Base-by-base conservation (phyloP, 2,797 vertebrate species). In the Danio aesculapii region DNA sequence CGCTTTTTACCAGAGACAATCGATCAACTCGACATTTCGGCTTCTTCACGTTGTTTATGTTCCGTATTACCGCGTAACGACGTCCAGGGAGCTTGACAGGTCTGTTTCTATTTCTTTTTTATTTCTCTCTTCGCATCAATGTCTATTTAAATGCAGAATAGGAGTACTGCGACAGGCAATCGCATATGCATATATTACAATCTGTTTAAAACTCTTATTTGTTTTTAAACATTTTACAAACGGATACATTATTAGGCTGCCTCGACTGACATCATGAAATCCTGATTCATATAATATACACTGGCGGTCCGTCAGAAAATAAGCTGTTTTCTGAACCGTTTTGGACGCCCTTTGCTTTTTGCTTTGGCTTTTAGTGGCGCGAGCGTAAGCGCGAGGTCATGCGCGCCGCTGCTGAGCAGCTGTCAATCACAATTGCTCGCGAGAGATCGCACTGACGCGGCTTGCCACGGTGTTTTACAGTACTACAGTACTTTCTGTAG, bases 281-380 rank as follows among this genome's bases (percentile, higher is more conserved):
- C 63, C 2, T 47, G 10, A 30, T 1, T 46, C 5, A 6, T 61
- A 1, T 47, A 8, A 8, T 52, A 74, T 84, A 87, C 77, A 70
- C 86, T 86, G 86, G 86, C 84, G 79, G n/a, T 71, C 79, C 61
- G 11, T 77, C 82, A 55, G 63, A 84, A 90, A 84, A 83, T 89
- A 12, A 90, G 83, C 88, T 83, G 90, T 82, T 84, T 92, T 83
- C 88, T 93, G 85, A 86, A 90, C 88, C 85, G 87, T 84, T 75
- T 94, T 82, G 84, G 90, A 59, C 92, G 85, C 78, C 92, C 93
- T 0, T 72, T 94, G 77, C 68, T 92, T 57, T 80, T 92, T 75
- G 89, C 91, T 67, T 88, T 92, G 85, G 92, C 90, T 2, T 86
- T 93, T 75, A 91, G 91, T 90, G 85, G 91, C 0, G 66, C 90